These are phyloP conservation scores for Ecliptopera silaceata DNA, from an alignment of 2,888 invertebrate species.

Conservation along the genomic window DNA sequence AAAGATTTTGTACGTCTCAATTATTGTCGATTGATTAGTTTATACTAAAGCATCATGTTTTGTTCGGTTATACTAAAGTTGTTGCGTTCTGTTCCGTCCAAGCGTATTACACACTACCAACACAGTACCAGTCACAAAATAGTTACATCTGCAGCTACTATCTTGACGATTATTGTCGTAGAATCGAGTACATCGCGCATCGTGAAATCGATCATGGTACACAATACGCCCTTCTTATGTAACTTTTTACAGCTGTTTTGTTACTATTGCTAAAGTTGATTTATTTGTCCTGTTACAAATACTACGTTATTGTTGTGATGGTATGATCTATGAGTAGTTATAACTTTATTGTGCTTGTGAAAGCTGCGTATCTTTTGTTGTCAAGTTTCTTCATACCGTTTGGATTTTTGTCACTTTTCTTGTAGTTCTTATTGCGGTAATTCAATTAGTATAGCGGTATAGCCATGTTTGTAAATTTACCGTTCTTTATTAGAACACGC, in stretches of 20 bases:
- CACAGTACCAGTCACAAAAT: neutral
- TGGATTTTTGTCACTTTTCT: conserved; percentile 41
- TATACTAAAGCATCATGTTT: no score
- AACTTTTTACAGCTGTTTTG: conserved; percentile 56
- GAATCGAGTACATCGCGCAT: conserved; percentile 51
- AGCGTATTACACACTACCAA: neutral
- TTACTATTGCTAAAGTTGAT: conserved; percentile 55
- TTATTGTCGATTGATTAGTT: no score
- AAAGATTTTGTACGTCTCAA: no score
- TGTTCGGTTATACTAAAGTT: no score
- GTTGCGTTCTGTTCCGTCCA: no score
- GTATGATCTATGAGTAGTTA: conserved; percentile 33
- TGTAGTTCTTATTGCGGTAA: conserved; percentile 43
- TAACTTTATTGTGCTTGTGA: conserved; percentile 24
- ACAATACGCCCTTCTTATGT: conserved; percentile 57
- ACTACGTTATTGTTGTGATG: conserved; percentile 48
- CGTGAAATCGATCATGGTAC: conserved; percentile 60
- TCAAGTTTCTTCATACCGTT: neutral
- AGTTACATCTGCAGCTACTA: conserved; percentile 17
- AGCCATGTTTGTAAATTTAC: conserved; percentile 52
- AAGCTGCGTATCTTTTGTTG: conserved; percentile 25
- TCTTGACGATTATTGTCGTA: conserved; percentile 44
- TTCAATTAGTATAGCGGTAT: conserved; percentile 62
- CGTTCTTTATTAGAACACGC: conserved; percentile 41
- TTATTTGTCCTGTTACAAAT: conserved; percentile 56